These are phyloP conservation scores for Poeciliopsis turrubarensis DNA, from an alignment of 2,113 vertebrate species.

Conservation along the genomic window DNA sequence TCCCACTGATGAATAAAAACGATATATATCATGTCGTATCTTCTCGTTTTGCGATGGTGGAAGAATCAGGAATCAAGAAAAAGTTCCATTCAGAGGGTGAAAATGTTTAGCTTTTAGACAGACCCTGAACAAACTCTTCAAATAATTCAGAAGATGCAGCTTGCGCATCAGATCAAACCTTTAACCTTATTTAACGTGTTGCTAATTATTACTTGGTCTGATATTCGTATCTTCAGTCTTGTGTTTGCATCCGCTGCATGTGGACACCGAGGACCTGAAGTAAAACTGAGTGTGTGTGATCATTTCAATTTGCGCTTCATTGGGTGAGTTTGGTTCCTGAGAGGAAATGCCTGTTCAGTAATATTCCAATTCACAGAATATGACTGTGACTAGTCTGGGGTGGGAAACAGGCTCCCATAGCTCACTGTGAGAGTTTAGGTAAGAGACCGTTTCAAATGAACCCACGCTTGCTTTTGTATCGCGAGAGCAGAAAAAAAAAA, in stretches of 20 bases:
- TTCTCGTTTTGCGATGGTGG: background rate
- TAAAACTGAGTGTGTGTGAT: background rate
- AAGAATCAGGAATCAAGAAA: background rate
- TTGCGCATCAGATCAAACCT: too few species aligned
- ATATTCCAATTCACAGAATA: background rate
- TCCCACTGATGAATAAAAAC: too few species aligned
- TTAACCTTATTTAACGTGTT: too few species aligned
- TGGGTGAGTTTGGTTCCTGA: background rate
- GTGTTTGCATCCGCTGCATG: too few species aligned
- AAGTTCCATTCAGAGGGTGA: too few species aligned
- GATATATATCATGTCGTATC: background rate
- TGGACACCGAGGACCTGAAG: too few species aligned
- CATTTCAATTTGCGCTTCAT: background rate
- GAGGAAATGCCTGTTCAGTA: background rate
- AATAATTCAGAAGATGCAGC: too few species aligned
- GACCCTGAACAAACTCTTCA: too few species aligned
- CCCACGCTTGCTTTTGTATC: conserved; percentile 67
- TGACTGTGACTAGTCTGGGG: background rate
- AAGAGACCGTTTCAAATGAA: conserved; percentile 15
- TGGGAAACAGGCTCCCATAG: background rate
- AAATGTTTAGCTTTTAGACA: too few species aligned
- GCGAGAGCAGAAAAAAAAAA: conserved; percentile 63
- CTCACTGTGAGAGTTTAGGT: background rate
- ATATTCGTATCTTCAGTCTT: too few species aligned
- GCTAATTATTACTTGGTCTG: too few species aligned